These are phyloP conservation scores for Sebastolobus altivelis DNA, from an alignment of 2,797 vertebrate genomes.

Conservation along the genomic window DNA sequence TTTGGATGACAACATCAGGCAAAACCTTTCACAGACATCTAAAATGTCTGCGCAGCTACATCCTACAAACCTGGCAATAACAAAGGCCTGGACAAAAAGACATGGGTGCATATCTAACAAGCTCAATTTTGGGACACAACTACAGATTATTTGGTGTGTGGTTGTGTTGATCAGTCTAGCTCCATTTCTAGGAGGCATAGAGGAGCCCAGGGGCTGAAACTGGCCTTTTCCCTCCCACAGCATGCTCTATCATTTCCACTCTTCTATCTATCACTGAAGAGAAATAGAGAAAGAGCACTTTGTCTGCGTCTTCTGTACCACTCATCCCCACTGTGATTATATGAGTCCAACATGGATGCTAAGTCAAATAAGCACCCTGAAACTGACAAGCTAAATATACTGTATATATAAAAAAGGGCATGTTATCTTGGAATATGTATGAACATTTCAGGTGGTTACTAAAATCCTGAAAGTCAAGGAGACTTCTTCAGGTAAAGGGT, in stretches of 20 bases:
- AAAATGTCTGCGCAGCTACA: slow-evolving; percentile 1
- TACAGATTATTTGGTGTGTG: slow-evolving; percentile 34
- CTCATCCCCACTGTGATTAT: slow-evolving; percentile 37
- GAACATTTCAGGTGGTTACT: slow-evolving; percentile 1
- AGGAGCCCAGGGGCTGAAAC: slow-evolving; percentile 58
- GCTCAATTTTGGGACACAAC: slow-evolving; percentile 21
- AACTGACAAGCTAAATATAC: background rate
- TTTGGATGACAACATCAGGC: background rate
- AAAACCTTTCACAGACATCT: slow-evolving; percentile 12
- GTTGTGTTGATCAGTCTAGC: slow-evolving; percentile 44
- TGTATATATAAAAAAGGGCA: background rate
- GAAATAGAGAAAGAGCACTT: slow-evolving; percentile 45
- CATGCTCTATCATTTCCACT: slow-evolving; percentile 51
- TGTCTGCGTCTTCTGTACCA: slow-evolving; percentile 43
- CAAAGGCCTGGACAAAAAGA: slow-evolving; percentile 10
- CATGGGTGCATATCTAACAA: background rate
- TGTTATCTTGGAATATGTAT: slow-evolving; percentile 3
- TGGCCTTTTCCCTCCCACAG: slow-evolving; percentile 57
- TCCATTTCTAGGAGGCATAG: slow-evolving; percentile 46
- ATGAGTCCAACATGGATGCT: slow-evolving; percentile 28
- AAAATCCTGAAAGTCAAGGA: slow-evolving; percentile 9
- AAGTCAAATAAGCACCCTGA: slow-evolving; percentile 33
- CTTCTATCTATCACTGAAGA: slow-evolving; percentile 40
- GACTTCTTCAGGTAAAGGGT: background rate
- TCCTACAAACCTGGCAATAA: background rate